Conservation (phyloP, 2,113 vertebrate species). For the Psittacara wagleri region DNA sequence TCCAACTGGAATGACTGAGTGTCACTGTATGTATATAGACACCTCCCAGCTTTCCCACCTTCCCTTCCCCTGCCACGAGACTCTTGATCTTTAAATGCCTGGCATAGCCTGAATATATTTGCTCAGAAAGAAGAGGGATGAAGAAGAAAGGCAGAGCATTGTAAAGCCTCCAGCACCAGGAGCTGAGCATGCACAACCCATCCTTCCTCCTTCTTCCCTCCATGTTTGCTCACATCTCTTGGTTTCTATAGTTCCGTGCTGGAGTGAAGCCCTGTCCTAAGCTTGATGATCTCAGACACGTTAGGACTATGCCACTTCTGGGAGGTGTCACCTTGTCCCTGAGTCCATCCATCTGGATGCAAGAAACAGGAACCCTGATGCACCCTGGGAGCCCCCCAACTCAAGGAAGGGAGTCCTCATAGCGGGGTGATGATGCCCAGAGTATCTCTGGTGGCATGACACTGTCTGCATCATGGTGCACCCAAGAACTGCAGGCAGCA, state of each 20-base stretch:
- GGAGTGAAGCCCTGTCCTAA: neutral
- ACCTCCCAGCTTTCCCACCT: neutral
- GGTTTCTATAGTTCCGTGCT: neutral
- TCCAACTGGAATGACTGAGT: neutral
- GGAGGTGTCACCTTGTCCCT: neutral
- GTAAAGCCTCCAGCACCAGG: neutral
- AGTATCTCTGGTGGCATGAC: neutral
- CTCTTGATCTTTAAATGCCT: neutral
- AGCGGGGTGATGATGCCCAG: neutral
- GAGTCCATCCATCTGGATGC: neutral
- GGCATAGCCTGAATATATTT: neutral
- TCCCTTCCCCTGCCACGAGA: neutral
- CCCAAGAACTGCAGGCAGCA: neutral
- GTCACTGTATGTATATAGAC: neutral
- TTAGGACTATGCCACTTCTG: neutral
- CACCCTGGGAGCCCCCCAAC: rapidly evolving
- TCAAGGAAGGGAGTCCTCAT: neutral
- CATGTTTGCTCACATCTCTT: neutral
- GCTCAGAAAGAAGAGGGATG: neutral
- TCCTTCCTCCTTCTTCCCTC: neutral
- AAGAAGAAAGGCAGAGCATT: neutral
- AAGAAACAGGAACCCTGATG: neutral
- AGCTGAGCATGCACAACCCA: neutral
- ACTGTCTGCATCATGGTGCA: neutral
- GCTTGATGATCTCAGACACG: neutral